phyloP scores from a whole-genome alignment of 2,888 invertebrate species.

The Drosophila testacea region DNA sequence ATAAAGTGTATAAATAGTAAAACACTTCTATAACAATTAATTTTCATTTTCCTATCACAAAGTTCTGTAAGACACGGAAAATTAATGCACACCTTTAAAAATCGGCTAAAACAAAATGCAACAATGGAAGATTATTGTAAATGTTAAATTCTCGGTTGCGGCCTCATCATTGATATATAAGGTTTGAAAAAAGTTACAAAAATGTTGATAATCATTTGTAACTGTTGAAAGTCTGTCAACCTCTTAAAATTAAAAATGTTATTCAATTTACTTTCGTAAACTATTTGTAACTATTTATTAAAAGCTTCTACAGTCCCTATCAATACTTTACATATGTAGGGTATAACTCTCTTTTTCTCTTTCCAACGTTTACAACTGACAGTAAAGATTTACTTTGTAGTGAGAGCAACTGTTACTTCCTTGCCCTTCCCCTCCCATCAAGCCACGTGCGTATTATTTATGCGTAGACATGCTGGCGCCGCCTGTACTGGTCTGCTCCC shows the following conservation, averaged over 20 bases:
- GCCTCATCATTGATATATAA: no score
- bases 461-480: constrained; percentile 79
- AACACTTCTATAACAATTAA: neutral
- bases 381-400: constrained; percentile 39
- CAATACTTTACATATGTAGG: neutral
- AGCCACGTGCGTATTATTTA: constrained; percentile 74
- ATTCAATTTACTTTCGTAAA: neutral
- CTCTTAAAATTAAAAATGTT: no score
- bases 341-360: neutral
- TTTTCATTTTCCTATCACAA: no score
- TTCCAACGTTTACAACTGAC: constrained; percentile 24
- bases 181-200: no score
- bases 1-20: neutral
- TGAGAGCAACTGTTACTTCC: constrained; percentile 27
- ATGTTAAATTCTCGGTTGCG: no score
- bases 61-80: no score
- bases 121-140: no score
- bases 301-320: neutral
- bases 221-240: neutral
- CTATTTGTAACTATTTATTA: neutral
- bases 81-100: no score
- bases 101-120: no score
- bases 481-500: constrained; percentile 28
- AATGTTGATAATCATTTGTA: no score
- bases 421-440: constrained; percentile 4